phyloP scores from a whole-genome alignment of 2,888 invertebrate genomes.

The Mantis religiosa region DNA sequence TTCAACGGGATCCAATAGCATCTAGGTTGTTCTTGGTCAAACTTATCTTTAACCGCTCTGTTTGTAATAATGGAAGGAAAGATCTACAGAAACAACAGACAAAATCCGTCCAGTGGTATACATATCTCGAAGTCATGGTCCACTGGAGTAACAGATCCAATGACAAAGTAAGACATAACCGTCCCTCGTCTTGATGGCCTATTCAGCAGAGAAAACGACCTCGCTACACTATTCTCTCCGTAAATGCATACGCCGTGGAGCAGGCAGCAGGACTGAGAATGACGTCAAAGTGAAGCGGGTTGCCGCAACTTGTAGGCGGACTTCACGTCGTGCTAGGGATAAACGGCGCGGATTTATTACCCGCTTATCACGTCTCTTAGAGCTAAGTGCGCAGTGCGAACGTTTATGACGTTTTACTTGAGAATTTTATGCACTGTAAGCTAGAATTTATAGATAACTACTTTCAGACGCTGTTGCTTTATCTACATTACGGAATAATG shows the following conservation, averaged over 20 bases:
- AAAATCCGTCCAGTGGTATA: no score
- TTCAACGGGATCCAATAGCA: no score
- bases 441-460: no score
- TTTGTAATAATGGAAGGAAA: no score
- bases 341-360: background rate
- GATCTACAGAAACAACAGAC: no score
- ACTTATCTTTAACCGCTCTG: no score
- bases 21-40: no score
- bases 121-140: no score
- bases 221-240: no score
- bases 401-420: background rate
- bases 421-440: background rate
- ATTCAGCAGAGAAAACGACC: background rate
- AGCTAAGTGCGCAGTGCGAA: background rate
- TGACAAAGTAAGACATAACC: background rate
- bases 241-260: no score
- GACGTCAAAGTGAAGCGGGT: background rate
- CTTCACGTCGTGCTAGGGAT: background rate
- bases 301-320: background rate
- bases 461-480: no score
- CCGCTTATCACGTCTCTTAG: background rate
- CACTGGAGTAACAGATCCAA: background rate
- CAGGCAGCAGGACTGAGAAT: background rate
- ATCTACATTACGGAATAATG: no score
- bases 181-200: background rate